Percentiles rank a stretch among this genome's conserved stretches.
These are phyloP conservation scores for Blennius ocellaris DNA, from an alignment of 2,113 vertebrate genomes.

Conservation along the genomic window DNA sequence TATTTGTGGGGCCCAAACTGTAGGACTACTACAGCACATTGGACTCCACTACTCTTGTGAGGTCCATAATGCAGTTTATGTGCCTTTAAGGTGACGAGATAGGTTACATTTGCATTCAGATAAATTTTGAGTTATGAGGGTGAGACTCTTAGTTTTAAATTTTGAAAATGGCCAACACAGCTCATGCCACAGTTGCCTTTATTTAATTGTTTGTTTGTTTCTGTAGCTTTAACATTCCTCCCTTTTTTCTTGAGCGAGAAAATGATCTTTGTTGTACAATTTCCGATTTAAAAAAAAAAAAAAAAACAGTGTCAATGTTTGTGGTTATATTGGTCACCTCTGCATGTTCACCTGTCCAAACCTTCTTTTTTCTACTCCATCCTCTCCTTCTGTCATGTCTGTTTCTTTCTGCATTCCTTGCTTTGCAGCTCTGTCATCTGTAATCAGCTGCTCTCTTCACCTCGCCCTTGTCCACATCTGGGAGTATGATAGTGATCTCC, in stretches of 20 bases:
- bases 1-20: no score
- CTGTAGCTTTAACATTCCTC: neutral
- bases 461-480: constrained; percentile 51
- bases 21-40: no score
- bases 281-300: constrained; percentile 25
- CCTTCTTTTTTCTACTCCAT: neutral
- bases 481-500: constrained; percentile 29
- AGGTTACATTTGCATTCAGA: no score
- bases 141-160: no score
- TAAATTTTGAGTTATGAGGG: no score
- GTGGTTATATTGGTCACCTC: constrained; percentile 15
- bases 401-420: neutral
- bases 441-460: constrained; percentile 37
- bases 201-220: no score
- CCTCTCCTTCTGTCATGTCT: neutral
- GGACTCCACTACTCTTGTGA: no score
- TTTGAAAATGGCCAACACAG: no score
- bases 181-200: no score
- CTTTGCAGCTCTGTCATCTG: constrained; percentile 20
- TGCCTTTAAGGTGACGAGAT: no score
- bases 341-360: constrained; percentile 1
- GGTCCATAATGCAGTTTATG: no score
- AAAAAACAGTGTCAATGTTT: constrained; percentile 14
- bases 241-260: constrained; percentile 1
- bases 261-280: constrained; percentile 32